Base-by-base conservation (phyloP, 2,797 vertebrate genomes). In the Danionella dracula region DNA sequence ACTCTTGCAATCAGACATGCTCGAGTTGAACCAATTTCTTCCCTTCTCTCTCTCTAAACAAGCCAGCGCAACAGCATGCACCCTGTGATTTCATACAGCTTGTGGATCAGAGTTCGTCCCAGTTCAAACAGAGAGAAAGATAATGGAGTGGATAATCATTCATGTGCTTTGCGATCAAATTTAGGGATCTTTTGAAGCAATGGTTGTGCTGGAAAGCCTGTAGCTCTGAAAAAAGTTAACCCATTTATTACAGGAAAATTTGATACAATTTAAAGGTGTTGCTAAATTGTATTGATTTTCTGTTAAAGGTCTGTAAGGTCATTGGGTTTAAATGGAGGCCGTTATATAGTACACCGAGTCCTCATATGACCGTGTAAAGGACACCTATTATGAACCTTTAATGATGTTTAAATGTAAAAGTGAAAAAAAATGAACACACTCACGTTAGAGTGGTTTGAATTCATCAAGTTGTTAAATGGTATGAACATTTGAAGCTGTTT, bases 111-210 rank as follows among this genome's bases (percentile, higher is more conserved):
- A 7, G 38, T 50, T 69, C 15, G n/a, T 13, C 41, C 10, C 5
- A 54, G 61, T 64, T 64, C 61, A 56, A 48, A 48, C 51, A 21
- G 21, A 62, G 37, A 48, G 44, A 38, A 34, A 45, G 48, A 45
- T 65, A 71, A 71, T 65, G 64, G 46, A 64, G 38, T 45, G 40
- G 48, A 51, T 51, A 53, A 71, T 71, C 31, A 12, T 65, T 71
- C 7, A 1, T 27, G 17, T 61, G 58, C 29, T 48, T 41, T 19
- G 27, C 27, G 3, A 21, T 50, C 5, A 21, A 27, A 34, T 51
- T 59, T 20, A 32, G 4, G n/a, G 49, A 15, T 31, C 48, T 64
- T 64, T 53, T 42, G 2, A 55, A 15, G 11, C 34, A 20, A 45
- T 44, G 20, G 17, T 44, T 68, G 32, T 38, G 17, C 23, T 29